Conservation (phyloP, 2,888 invertebrate genomes). For the Aricia artaxerxes region DNA sequence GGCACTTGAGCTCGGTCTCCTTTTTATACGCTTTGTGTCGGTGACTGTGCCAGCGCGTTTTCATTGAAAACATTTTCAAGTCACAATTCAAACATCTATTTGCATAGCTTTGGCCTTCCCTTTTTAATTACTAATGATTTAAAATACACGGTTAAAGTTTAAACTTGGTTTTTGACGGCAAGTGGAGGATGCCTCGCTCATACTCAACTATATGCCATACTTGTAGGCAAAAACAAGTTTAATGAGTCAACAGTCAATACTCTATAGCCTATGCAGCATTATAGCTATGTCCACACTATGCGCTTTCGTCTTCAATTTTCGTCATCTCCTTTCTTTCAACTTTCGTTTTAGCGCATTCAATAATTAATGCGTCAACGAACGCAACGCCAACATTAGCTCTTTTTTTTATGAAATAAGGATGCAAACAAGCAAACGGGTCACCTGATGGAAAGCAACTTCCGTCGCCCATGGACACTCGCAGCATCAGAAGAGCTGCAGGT, state of each 20-base stretch:
- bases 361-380: too few relatives aligned
- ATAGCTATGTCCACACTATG: too few relatives aligned
- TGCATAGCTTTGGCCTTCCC: background rate
- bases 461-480: too few relatives aligned
- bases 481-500: too few relatives aligned
- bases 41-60: conserved; percentile 2
- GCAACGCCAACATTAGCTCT: too few relatives aligned
- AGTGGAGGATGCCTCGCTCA: background rate
- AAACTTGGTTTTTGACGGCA: background rate
- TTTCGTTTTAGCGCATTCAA: too few relatives aligned
- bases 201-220: background rate
- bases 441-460: too few relatives aligned
- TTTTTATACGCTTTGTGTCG: conserved; percentile 22
- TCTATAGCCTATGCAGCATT: background rate
- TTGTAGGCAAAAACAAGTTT: background rate
- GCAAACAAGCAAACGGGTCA: too few relatives aligned
- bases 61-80: conserved; percentile 21
- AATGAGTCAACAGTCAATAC: background rate
- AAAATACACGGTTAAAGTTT: background rate
- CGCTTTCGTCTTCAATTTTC: too few relatives aligned
- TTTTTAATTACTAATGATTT: background rate
- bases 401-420: too few relatives aligned
- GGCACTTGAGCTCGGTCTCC: conserved; percentile 15
- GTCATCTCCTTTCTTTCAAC: too few relatives aligned
- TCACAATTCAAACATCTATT: conserved; percentile 13